Conservation (phyloP, 1,140 invertebrate genomes). For the Gonioctena quinquepunctata region DNA sequence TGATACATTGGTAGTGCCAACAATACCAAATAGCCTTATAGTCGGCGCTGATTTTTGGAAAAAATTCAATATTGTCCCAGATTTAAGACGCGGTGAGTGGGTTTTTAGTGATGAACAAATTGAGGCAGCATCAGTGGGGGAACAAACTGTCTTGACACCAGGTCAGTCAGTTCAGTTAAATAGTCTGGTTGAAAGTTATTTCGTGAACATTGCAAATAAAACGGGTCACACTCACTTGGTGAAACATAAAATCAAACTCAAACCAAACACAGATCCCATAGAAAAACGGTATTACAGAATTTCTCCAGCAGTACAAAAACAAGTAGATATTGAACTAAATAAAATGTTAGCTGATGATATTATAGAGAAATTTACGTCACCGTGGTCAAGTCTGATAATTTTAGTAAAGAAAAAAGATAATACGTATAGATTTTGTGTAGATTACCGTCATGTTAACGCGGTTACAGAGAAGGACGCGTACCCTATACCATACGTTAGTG, state of each 20-base stretch:
- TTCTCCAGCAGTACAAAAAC: conserved; percentile 9
- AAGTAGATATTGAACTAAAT: conserved; percentile 27
- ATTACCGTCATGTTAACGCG: conserved; percentile 48
- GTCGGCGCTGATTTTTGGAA: no score
- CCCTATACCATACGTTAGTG: conserved; percentile 23
- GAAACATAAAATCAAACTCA: not conserved
- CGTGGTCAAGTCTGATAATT: conserved; percentile 32
- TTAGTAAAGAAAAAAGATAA: conserved; percentile 43
- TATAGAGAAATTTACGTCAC: conserved; percentile 32
- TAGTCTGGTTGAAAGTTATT: not conserved
- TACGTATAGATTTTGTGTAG: conserved; percentile 37
- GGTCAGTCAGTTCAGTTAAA: not conserved
- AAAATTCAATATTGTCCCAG: no score
- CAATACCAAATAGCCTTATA: no score
- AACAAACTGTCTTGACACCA: not conserved
- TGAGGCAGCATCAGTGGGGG: no score
- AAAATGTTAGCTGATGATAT: conserved; percentile 25
- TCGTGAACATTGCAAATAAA: not conserved
- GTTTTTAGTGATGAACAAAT: no score
- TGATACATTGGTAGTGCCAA: no score
- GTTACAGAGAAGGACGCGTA: conserved; percentile 15
- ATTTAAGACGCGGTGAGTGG: no score
- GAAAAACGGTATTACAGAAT: conserved; percentile 17
- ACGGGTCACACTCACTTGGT: not conserved
- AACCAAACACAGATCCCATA: conserved; percentile 10